A percentile compares a stretch with the other conserved stretches of the same genome.
These are phyloP conservation scores for Eumaeus atala DNA, from an alignment of 1,140 invertebrate genomes.

Conservation along the genomic window DNA sequence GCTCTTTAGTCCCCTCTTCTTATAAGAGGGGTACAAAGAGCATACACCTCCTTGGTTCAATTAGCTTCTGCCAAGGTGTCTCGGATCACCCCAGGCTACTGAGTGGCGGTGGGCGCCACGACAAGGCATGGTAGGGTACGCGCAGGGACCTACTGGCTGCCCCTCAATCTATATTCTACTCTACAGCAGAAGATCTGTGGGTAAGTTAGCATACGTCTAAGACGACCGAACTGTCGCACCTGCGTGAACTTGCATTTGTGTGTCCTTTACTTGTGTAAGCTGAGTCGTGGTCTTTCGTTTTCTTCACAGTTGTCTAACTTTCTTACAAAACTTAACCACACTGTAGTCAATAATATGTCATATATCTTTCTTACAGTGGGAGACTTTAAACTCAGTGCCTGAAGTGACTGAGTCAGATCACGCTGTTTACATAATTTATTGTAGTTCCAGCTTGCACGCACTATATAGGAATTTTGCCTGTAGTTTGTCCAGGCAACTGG, in stretches of 20 bases:
- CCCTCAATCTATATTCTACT: neutral
- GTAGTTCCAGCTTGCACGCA: no score
- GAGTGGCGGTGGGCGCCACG: no score
- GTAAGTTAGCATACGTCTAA: neutral
- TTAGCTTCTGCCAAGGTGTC: no score
- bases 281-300: constrained; percentile 1
- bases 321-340: neutral
- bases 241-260: constrained; percentile 4
- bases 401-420: no score
- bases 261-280: neutral
- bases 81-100: no score
- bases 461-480: no score
- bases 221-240: neutral
- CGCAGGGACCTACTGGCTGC: neutral
- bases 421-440: no score
- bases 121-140: no score
- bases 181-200: neutral
- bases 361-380: constrained; percentile 16
- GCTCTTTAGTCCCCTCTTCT: no score
- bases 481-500: no score
- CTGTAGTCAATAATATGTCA: neutral
- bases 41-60: no score
- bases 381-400: constrained; percentile 20
- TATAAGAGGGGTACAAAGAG: no score
- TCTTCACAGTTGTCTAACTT: neutral